Base-by-base conservation (phyloP, 1,140 invertebrate genomes). In the Neodiprion pinetum region DNA sequence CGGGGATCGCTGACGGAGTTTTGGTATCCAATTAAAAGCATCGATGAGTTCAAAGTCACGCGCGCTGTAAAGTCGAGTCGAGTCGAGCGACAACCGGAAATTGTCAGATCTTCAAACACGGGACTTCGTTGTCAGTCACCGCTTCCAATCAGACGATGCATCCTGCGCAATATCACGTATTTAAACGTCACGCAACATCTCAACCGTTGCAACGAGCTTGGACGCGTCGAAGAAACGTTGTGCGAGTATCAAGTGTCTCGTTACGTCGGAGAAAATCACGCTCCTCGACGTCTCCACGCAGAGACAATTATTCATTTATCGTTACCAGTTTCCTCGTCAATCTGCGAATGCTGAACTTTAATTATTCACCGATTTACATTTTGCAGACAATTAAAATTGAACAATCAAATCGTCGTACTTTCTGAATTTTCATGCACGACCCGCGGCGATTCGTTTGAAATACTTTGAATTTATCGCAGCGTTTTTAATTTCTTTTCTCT, bases 41-140 rank as follows among this genome's bases (percentile, higher is more conserved):
- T 61, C 53, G 53, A 61, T 61, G 53, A 61, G 53, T 61, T 61
- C 53, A 61, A 61, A 61, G 53, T 61, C 53, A 9, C n/a, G n/a
- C 11, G n/a, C 53, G 53, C n/a, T 14, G 53, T 61, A 40, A 40
- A 40, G 28, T 40, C 28, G 28, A 40, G 28, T 61, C 28, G 28
- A 40, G 28, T 61, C n/a, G 11, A 61, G 11, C 8, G 53, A 61
- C 53, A 17, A 61, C 53, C 53, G 53, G 53, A 61, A 61, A 61
- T 61, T 61, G n/a, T 61, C 53, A 7, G 53, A 17, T 61, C n/a
- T 17, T 61, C n/a, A 40, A 40, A 40, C 28, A 61, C 53, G 53
- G 53, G n/a, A 17, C 8, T 61, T 40, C 28, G 28, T 40, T 40
- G 28, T 40, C 28, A 40, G 28, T 40, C 28, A 40, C 5, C 28